Evolutionary conservation across 2,113 vertebrate species (phyloP).

Genomic region (Chiloscyllium plagiosum): DNA sequence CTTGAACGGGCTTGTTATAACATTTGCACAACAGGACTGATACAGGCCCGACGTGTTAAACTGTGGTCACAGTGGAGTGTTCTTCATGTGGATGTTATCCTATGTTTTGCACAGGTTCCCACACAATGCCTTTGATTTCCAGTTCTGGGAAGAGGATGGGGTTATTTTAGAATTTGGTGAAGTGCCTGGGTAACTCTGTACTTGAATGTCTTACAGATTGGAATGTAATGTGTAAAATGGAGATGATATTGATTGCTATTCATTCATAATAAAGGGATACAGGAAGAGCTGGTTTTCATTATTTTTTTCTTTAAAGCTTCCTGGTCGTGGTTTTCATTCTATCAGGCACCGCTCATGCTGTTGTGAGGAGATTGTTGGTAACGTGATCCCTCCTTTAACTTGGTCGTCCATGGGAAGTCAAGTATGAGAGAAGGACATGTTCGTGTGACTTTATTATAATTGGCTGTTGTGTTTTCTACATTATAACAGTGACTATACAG

Average conservation of each 20-base stretch:
- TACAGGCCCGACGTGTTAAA: background rate
- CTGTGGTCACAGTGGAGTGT: background rate
- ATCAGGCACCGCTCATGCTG: background rate
- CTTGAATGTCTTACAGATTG: slow-evolving; percentile 20
- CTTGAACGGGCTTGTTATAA: background rate
- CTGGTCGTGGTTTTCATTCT: background rate
- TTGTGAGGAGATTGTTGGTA: background rate
- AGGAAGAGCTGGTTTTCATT: background rate
- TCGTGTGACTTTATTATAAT: background rate
- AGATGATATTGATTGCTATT: background rate
- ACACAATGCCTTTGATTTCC: background rate
- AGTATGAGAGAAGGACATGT: background rate
- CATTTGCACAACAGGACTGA: background rate
- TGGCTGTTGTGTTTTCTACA: background rate
- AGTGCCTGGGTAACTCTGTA: slow-evolving; percentile 21
- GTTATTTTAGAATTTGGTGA: background rate
- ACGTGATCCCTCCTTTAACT: background rate
- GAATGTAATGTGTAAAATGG: slow-evolving; percentile 1
- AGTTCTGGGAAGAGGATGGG: background rate
- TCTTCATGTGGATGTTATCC: background rate
- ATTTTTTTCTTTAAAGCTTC: background rate
- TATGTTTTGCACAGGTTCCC: background rate
- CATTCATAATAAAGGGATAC: background rate
- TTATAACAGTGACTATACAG: background rate
- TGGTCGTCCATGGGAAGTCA: background rate